Evolutionary conservation across 2,113 vertebrate species (phyloP).

Genomic region (Psettodes erumei): DNA sequence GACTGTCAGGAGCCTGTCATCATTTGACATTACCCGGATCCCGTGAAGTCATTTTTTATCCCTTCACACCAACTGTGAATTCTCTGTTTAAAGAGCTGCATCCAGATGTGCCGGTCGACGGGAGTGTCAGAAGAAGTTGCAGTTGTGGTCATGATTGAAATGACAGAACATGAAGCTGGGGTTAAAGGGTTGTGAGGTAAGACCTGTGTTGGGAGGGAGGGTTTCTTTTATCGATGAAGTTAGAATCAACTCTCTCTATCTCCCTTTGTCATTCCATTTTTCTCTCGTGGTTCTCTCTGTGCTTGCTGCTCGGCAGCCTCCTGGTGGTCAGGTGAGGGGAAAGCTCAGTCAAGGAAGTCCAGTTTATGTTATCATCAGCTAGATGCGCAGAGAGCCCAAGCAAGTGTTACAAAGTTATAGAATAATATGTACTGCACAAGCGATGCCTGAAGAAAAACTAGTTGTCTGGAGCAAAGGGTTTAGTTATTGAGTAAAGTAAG

Average conservation of each 20-base stretch:
- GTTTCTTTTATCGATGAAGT: not conserved
- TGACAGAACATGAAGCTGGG: not conserved
- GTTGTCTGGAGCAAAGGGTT: not conserved
- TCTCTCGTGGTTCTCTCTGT: not conserved
- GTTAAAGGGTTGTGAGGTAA: not conserved
- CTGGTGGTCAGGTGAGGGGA: conserved; percentile 60
- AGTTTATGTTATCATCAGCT: no score
- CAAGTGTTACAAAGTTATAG: not conserved
- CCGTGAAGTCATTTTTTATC: not conserved
- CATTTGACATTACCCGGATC: conserved; percentile 15
- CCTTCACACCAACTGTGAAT: conserved; percentile 9
- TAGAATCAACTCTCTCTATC: not conserved
- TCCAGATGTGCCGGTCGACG: not conserved
- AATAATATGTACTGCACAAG: not conserved
- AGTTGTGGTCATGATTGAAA: not conserved
- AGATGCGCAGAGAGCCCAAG: not conserved
- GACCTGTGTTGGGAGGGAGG: no score
- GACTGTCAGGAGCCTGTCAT: conserved; percentile 48
- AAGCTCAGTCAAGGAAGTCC: not conserved
- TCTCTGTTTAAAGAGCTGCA: conserved; percentile 30
- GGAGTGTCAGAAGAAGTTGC: not conserved
- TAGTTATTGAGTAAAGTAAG: not conserved
- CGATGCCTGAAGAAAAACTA: not conserved
- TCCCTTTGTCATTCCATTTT: not conserved
- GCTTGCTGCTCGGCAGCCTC: conserved; percentile 41